A percentile compares a stretch with the other conserved stretches of the same genome.
phyloP scores from a whole-genome alignment of 1,140 invertebrate genomes.

The Polypedilum pembai region DNA sequence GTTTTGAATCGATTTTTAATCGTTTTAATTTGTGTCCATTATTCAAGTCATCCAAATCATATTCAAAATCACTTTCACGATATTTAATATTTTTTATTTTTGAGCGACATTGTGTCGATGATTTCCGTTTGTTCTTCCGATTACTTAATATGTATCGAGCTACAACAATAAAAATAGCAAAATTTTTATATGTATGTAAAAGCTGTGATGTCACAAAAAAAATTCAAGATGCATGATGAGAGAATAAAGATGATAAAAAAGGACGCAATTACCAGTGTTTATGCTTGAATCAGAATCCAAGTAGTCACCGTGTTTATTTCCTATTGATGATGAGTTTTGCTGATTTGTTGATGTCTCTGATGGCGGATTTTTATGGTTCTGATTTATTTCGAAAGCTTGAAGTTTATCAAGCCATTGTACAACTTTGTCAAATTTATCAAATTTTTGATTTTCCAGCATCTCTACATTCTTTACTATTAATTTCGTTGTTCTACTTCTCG shows the following conservation, averaged over 20 bases:
- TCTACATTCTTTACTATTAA: conserved; percentile 21
- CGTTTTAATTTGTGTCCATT: conserved; percentile 16
- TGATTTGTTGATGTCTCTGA: background rate
- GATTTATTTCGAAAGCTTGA: background rate
- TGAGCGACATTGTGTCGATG: background rate
- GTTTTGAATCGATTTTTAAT: conserved; percentile 6
- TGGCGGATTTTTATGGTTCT: background rate
- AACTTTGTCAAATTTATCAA: conserved; percentile 24
- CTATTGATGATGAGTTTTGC: background rate
- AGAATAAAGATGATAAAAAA: background rate
- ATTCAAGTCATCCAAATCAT: background rate
- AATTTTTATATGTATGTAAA: background rate
- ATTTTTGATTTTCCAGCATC: background rate
- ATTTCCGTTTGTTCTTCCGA: conserved; percentile 18
- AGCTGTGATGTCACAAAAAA: background rate
- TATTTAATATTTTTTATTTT: conserved; percentile 22
- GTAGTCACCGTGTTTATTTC: background rate
- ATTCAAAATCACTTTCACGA: conserved; percentile 13
- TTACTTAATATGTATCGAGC: conserved; percentile 4
- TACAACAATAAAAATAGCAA: background rate
- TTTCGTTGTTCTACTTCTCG: conserved; percentile 20
- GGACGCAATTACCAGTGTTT: background rate
- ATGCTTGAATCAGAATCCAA: background rate
- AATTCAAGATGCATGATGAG: background rate
- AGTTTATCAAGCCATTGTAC: background rate